phyloP scores from a whole-genome alignment of 2,113 vertebrate genomes.

The Myotis davidii region DNA sequence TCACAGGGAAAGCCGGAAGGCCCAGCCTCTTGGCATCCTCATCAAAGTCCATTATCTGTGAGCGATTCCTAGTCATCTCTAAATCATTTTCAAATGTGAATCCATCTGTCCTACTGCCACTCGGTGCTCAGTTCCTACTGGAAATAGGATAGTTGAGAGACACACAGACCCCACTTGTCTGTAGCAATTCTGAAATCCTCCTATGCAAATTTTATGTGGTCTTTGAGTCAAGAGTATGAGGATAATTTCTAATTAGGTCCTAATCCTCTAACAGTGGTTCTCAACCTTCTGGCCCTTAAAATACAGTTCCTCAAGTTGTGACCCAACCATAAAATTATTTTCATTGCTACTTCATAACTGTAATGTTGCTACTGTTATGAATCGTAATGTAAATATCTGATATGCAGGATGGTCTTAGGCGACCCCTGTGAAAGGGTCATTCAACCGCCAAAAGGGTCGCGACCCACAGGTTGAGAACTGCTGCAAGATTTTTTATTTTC shows the following conservation, averaged over 20 bases:
- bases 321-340: too few relatives aligned
- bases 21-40: constrained; percentile 56
- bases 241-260: not conserved
- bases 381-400: too few relatives aligned
- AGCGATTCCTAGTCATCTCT: constrained; percentile 20
- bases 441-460: too few relatives aligned
- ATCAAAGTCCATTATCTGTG: constrained; percentile 67
- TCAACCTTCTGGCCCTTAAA: too few relatives aligned
- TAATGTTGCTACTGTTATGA: too few relatives aligned
- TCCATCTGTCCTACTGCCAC: constrained; percentile 46
- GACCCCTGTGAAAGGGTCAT: too few relatives aligned
- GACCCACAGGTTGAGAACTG: too few relatives aligned
- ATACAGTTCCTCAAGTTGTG: too few relatives aligned
- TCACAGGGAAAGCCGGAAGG: not conserved
- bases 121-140: not conserved
- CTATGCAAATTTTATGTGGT: not conserved
- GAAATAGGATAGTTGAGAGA: not conserved
- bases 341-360: too few relatives aligned
- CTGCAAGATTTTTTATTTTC: not conserved
- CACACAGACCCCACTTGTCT: not conserved
- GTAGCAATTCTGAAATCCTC: not conserved
- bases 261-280: not conserved
- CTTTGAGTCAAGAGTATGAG: not conserved
- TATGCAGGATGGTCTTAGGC: too few relatives aligned
- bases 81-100: constrained; percentile 70